Base-by-base conservation (phyloP, 1,140 invertebrate species). In the Limonius californicus region DNA sequence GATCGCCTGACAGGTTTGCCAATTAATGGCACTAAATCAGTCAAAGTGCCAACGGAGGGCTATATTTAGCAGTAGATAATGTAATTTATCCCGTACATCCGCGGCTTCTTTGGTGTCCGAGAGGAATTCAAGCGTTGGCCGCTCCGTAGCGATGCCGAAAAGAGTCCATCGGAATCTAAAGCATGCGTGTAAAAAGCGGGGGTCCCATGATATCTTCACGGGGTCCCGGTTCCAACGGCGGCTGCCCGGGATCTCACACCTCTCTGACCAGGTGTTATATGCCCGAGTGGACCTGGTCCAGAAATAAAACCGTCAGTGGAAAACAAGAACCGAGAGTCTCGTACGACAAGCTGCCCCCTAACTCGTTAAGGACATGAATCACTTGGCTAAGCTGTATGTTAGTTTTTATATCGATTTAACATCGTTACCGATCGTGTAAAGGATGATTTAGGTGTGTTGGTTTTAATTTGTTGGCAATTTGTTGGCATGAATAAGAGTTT, bases 401-500 rank as follows among this genome's bases (percentile, higher is more conserved):
- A 43, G 39, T 54, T 54, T 61, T 55, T 65, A 45, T 55, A 63
- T 63, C 57, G 62, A 63, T 63, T 63, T 59, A 63, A 56, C 62
- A 59, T 63, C 62, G 62, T 63, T 59, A 63, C 61, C 54, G 54
- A 62, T 62, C 54, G 32, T 57, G 59, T 61, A 54, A 61, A 23
- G 39, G n/a, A 45, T 68, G 66, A 68, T 68, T 65, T 65, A 68
- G 39, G 54, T 47, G 57, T 43, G 60, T 63, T 57, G 63, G 65
- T 68, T 62, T 63, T 27, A 27, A 27, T 27, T 27, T 27, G 23
- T 27, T 27, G 23, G 23, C 23, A 27, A 27, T 27, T 27, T 27
- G 23, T 27, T 27, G 23, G 23, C 9, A 27, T 9, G 23, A 27
- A 27, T 27, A 27, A 27, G 23, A 27, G 23, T 27, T 27, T 27